Evolutionary conservation across 2,888 invertebrate species (phyloP).

Genomic region (Alentia gelatinosa): DNA sequence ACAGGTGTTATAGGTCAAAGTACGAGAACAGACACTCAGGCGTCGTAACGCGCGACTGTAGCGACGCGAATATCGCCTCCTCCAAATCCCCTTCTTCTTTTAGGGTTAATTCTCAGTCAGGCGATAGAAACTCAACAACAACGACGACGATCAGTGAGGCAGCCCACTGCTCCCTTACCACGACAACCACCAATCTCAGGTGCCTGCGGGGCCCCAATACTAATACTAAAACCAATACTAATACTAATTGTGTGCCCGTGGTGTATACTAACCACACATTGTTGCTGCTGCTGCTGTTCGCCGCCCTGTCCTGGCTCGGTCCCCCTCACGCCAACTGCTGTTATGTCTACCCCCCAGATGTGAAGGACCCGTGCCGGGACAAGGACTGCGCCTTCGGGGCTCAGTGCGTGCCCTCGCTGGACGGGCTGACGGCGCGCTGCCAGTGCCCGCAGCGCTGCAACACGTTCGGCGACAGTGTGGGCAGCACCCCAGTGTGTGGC

Average conservation of each 20-base stretch:
- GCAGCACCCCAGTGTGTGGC: constrained; percentile 89
- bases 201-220: not conserved
- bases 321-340: constrained; percentile 74
- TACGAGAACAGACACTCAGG: no score
- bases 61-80: no score
- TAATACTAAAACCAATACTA: not conserved
- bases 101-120: not conserved
- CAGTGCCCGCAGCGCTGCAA: constrained; percentile 90
- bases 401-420: constrained; percentile 84
- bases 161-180: not conserved
- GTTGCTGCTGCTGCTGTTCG: not conserved
- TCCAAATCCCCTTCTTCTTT: no score
- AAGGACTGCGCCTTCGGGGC: constrained; percentile 87
- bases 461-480: constrained; percentile 90
- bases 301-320: not conserved
- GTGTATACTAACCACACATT: constrained; percentile 44
- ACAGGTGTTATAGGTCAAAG: not conserved
- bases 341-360: constrained; percentile 85
- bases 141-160: not conserved
- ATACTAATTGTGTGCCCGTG: not conserved
- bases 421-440: constrained; percentile 88
- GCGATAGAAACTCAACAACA: not conserved
- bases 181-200: not conserved
- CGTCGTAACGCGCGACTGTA: no score
- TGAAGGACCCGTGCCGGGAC: constrained; percentile 87